Base-by-base conservation (phyloP, 2,888 invertebrate species). In the Anorthoa munda region DNA sequence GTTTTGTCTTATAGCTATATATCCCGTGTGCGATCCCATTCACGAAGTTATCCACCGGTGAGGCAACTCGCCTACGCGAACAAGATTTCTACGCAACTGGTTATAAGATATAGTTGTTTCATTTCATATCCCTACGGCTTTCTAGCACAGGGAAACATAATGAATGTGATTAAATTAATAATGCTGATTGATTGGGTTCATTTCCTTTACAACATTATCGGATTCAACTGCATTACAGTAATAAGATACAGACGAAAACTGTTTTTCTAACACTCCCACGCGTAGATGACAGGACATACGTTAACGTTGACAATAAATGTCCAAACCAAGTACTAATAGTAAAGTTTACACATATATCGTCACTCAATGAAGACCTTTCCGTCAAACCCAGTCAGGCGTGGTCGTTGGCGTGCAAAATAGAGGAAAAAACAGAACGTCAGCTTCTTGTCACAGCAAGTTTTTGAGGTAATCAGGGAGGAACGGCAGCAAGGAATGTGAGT, bases 21-120 rank as follows among this genome's bases (percentile, higher is more conserved):
- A 86, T 85, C 82, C 83, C 79, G 59, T 72, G 51, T 77, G 66
- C 69, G 66, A 79, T 77, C 77, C 79, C 81, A 80, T 87, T 84
- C 76, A 79, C 83, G 63, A 70, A 81, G 75, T 87, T 88, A 86
- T 87, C 89, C 86, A 88, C 86, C 86, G 88, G 86, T 88, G 88
- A 85, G 77, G 90, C 92, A 89, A 93, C 90, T 82, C 83, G 83
- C 66, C 81, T 66, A 94, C 94, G 88, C 89, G 69, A 72, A 89
- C 90, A 84, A 89, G 90, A 93, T 93, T 93, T 92, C 92, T 90
- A 91, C 87, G 88, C 86, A 89, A 91, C 92, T 89, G 90, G 91
- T 92, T 91, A 88, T 87, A 85, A 86, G 81, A 84, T 82, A 82
- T 81, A 81, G 82, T 87, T 84, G 82, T 84, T 84, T 83, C 78